Evolutionary conservation across 2,888 invertebrate genomes (phyloP), one percentile per base, ranked within the genome.

Genomic region (Pedicia rivosa): DNA sequence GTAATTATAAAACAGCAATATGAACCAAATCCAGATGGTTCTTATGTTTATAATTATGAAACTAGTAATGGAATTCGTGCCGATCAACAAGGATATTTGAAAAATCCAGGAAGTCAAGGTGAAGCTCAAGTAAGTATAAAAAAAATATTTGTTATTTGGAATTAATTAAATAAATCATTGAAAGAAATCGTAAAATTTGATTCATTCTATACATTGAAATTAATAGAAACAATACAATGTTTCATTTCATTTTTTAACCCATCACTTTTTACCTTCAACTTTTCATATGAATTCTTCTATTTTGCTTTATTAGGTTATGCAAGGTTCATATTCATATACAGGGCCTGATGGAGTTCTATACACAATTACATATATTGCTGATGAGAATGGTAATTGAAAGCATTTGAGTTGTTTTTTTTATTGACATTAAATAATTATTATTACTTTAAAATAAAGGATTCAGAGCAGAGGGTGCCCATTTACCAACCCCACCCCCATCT

Each of bases 11-110:
- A 61, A 47, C 64, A 62, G 43, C 56, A 55, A 43, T 65, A 63
- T 40, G 66, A 66, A 46, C 53, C 61, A 36, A 66, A 64, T 50
- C 62, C 62, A 40, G 62, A 61, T 48, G 66, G 66, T 42, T 65
- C 66, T 34, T 66, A 66, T 47, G 56, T 56, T 33, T 66, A 65
- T 53, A 73, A 72, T 53, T 74, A 72, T 50, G 71, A 73, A 57
- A 73, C 73, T 5, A 70, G 68, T 43, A 74, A 74, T 48, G 74
- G 74, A 40, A 74, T 74, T 46, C 62, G 65, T 41, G 72, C 68
- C 20, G 65, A 73, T 48, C 74, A 74, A 57, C 62, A 65, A 46
- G 74, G 74, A 32, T 69, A 64, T 51, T 55, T 74, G 39, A 72
- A 71, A 54, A 70, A 70, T 51, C 64, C 66, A 22, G 73, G 72